Evolutionary conservation across 1,140 invertebrate genomes (phyloP).

Genomic region (Glomeris maerens): DNA sequence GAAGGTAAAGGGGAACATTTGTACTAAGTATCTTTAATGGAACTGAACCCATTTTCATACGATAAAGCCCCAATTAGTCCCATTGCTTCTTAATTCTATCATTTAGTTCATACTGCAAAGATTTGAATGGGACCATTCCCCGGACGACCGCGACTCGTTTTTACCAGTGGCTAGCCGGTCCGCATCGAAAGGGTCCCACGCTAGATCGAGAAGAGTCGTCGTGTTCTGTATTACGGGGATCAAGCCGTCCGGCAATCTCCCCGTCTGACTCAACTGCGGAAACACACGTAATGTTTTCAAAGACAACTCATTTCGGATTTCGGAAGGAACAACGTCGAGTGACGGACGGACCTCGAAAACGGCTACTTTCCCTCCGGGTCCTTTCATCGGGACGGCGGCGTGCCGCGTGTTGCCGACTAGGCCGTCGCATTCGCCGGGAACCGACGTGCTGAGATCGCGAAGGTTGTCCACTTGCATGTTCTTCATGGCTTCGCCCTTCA

Average conservation of each 20-base stretch:
- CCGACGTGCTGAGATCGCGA: slow-evolving; percentile 72
- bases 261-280: slow-evolving; percentile 49
- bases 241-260: slow-evolving; percentile 60
- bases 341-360: slow-evolving; percentile 58
- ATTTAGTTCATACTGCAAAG: too few species aligned
- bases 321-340: not conserved
- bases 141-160: too few species aligned
- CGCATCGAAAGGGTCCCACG: slow-evolving; percentile 82
- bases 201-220: slow-evolving; percentile 76
- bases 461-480: slow-evolving; percentile 84
- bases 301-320: not conserved
- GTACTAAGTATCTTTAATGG: too few species aligned
- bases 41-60: too few species aligned
- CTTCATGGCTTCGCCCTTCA: slow-evolving; percentile 76
- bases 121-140: too few species aligned
- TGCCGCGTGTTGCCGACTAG: slow-evolving; percentile 74
- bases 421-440: slow-evolving; percentile 84
- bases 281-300: slow-evolving; percentile 6
- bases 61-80: too few species aligned
- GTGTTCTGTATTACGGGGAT: slow-evolving; percentile 75
- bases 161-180: slow-evolving; percentile 58
- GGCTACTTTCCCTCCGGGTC: slow-evolving; percentile 75
- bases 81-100: too few species aligned
- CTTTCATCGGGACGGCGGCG: slow-evolving; percentile 71
- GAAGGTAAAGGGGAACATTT: not conserved